phyloP scores from a whole-genome alignment of 2,888 invertebrate species.

The Pristionchus maxplancki region DNA sequence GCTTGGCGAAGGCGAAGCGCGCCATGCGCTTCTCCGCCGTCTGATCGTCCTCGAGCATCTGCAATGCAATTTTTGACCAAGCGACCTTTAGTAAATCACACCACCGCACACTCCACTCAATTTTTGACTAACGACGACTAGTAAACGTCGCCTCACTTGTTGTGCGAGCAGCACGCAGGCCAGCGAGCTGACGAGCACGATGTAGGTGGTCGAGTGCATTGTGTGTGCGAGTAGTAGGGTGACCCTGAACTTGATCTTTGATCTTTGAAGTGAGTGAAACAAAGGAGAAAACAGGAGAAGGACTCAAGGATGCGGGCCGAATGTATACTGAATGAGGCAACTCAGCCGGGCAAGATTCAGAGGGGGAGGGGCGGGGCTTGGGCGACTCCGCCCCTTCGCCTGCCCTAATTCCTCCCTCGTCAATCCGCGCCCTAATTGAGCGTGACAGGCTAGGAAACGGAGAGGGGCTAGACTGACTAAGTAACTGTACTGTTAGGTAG shows the following conservation, averaged over 20 bases:
- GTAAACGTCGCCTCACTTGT: conserved; percentile 1
- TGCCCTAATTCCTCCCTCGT: background rate
- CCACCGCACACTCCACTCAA: background rate
- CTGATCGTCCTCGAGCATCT: conserved; percentile 42
- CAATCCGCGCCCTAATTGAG: background rate
- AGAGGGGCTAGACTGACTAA: background rate
- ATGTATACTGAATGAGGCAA: conserved; percentile 1
- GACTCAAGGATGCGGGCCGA: background rate
- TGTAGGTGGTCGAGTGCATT: conserved; percentile 44
- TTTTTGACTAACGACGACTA: background rate
- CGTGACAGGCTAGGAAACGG: background rate
- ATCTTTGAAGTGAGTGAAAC: background rate
- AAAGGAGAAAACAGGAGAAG: background rate
- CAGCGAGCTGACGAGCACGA: conserved; percentile 43
- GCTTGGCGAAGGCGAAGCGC: conserved; percentile 48
- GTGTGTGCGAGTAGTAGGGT: conserved; percentile 10
- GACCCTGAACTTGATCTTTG: conserved; percentile 13
- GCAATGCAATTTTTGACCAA: background rate
- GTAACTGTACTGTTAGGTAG: background rate
- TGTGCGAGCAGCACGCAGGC: conserved; percentile 47
- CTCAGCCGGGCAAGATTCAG: background rate
- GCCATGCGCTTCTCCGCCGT: conserved; percentile 48
- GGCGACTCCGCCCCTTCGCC: background rate
- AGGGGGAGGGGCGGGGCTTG: conserved; percentile 16
- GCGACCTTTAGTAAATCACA: background rate